Evolutionary conservation across 2,797 vertebrate genomes (phyloP).

Genomic region (Lacerta agilis): DNA sequence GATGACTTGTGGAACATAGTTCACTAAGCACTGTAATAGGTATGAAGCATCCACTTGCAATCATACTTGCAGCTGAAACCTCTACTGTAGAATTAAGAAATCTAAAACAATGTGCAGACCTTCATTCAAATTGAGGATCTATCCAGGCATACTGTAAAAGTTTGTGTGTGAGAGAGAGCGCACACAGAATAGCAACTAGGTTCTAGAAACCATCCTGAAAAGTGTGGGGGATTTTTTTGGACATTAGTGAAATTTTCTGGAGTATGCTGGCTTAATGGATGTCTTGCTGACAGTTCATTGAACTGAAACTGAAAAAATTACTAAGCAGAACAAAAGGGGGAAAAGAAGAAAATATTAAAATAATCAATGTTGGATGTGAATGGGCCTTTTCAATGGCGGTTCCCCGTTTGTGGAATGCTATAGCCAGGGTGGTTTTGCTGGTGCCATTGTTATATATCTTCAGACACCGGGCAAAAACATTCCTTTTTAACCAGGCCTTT

Average conservation of each 20-base stretch:
- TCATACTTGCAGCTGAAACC: background rate
- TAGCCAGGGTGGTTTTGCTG: too few species aligned
- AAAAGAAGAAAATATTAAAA: too few species aligned
- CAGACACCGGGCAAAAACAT: too few species aligned
- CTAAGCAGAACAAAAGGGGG: background rate
- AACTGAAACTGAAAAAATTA: background rate
- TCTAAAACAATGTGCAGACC: background rate
- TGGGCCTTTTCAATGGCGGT: too few species aligned
- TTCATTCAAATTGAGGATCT: background rate
- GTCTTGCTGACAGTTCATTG: background rate
- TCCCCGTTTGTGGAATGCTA: too few species aligned
- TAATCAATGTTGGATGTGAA: too few species aligned
- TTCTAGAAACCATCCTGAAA: background rate
- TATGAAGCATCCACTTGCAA: background rate
- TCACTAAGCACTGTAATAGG: slow-evolving; percentile 24
- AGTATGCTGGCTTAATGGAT: background rate
- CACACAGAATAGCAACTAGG: background rate
- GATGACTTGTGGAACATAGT: slow-evolving; percentile 65
- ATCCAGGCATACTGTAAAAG: background rate
- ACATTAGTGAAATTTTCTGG: background rate
- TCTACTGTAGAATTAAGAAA: background rate
- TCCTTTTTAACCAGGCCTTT: too few species aligned
- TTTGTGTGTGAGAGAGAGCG: too few species aligned
- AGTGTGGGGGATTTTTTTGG: background rate
- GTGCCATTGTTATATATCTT: too few species aligned